Evolutionary conservation across 2,888 invertebrate species (phyloP).

Genomic region (Philonicus albiceps): DNA sequence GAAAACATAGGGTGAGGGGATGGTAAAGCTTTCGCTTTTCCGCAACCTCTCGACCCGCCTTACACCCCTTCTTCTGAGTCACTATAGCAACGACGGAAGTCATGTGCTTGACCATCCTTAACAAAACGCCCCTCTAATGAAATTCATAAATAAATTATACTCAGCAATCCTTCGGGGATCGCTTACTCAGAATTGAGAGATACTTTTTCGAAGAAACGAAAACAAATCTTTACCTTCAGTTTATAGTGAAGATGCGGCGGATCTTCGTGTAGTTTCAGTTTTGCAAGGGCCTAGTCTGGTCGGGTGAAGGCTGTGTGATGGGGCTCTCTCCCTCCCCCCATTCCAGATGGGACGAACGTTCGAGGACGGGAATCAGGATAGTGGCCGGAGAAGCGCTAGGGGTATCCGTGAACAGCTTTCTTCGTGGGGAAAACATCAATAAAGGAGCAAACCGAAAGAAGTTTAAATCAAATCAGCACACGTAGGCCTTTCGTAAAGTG

Average conservation of each 20-base stretch:
- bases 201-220: not conserved
- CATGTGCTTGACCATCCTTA: conserved; percentile 47
- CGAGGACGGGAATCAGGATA: not conserved
- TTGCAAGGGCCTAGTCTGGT: not conserved
- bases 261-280: not conserved
- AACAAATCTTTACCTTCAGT: not conserved
- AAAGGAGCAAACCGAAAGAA: conserved; percentile 9
- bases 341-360: not conserved
- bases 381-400: not conserved
- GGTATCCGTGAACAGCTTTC: not conserved
- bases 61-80: not conserved
- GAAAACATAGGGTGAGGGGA: not conserved
- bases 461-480: conserved; percentile 20
- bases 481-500: not conserved
- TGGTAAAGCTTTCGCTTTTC: conserved; percentile 28
- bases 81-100: conserved; percentile 44
- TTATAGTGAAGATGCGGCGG: not conserved
- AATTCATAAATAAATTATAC: not conserved
- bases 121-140: conserved; percentile 10
- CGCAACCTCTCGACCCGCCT: conserved; percentile 21
- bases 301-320: not conserved
- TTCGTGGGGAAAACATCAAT: conserved; percentile 31
- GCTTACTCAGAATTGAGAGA: not conserved
- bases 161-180: not conserved
- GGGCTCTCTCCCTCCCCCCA: no score